These are phyloP conservation scores for Albula goreensis DNA, from an alignment of 2,113 vertebrate species.

Conservation along the genomic window DNA sequence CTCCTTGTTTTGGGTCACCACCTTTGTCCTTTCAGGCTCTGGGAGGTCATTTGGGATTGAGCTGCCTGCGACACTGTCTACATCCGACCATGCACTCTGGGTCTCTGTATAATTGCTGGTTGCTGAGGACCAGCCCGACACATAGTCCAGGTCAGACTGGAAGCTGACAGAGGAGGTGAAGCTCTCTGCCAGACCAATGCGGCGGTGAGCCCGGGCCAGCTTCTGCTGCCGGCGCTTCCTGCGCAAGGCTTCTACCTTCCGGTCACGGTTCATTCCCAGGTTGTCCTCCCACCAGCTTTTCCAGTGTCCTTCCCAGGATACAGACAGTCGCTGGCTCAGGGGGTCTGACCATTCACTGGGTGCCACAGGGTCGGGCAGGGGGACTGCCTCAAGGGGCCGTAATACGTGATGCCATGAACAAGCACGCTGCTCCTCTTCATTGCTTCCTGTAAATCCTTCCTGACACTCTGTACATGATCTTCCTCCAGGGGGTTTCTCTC, in stretches of 20 bases:
- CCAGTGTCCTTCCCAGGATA: slow-evolving; percentile 69
- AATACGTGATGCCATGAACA: slow-evolving; percentile 23
- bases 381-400: not conserved
- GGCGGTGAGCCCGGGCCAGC: slow-evolving; percentile 29
- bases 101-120: slow-evolving; percentile 26
- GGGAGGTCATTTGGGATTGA: not conserved
- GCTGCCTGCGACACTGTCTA: not conserved
- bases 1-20: not conserved
- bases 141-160: slow-evolving; percentile 52
- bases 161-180: slow-evolving; percentile 75
- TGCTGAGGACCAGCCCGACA: not conserved
- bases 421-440: slow-evolving; percentile 63
- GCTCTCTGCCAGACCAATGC: slow-evolving; percentile 63
- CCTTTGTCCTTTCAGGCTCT: not conserved
- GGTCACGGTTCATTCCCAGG: slow-evolving; percentile 40
- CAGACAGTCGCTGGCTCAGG: slow-evolving; percentile 71
- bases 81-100: slow-evolving; percentile 45
- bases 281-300: slow-evolving; percentile 74
- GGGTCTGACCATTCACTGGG: slow-evolving; percentile 49
- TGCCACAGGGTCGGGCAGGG: slow-evolving; percentile 40
- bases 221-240: slow-evolving; percentile 69
- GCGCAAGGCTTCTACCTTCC: slow-evolving; percentile 53
- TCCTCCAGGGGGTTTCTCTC: not conserved
- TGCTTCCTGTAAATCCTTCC: slow-evolving; percentile 40
- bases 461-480: slow-evolving; percentile 16